Conservation (phyloP, 2,888 invertebrate genomes). For the Muscina levida region DNA sequence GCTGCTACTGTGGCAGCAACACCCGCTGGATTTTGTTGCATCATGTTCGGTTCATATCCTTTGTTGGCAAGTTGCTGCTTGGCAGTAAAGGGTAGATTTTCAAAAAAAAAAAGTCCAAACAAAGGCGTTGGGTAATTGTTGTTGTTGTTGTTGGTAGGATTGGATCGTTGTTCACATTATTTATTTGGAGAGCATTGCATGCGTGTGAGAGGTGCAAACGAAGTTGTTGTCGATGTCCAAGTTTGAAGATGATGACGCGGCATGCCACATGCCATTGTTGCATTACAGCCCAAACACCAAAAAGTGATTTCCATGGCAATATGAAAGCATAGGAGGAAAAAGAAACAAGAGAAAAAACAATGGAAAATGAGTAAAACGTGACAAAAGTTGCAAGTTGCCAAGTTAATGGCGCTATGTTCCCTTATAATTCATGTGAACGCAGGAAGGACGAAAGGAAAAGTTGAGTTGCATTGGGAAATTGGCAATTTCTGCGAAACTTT, state of each 20-base stretch:
- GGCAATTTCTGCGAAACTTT: slow-evolving; percentile 13
- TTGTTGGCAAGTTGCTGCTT: slow-evolving; percentile 62
- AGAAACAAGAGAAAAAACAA: slow-evolving; percentile 11
- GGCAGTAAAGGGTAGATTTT: slow-evolving; percentile 8
- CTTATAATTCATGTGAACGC: neutral
- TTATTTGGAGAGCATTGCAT: neutral
- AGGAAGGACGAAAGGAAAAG: neutral
- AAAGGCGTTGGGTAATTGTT: slow-evolving; percentile 30
- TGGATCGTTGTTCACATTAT: slow-evolving; percentile 9
- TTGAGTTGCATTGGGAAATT: slow-evolving; percentile 8
- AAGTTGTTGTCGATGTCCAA: slow-evolving; percentile 37
- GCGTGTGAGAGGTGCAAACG: neutral
- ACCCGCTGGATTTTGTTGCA: slow-evolving; percentile 57
- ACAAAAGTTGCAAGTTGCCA: slow-evolving; percentile 6
- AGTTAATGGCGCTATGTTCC: slow-evolving; percentile 21
- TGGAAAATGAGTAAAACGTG: slow-evolving; percentile 27
- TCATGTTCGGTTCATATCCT: slow-evolving; percentile 60
- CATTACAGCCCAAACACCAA: slow-evolving; percentile 32
- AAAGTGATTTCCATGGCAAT: slow-evolving; percentile 39
- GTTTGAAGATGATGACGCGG: slow-evolving; percentile 41
- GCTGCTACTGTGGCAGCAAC: slow-evolving; percentile 44
- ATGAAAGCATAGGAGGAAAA: slow-evolving; percentile 26
- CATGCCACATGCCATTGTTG: slow-evolving; percentile 29
- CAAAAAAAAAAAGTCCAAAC: slow-evolving; percentile 15
- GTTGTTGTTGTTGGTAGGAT: slow-evolving; percentile 16